phyloP scores from a whole-genome alignment of 2,113 vertebrate species.

The Passer montanus region DNA sequence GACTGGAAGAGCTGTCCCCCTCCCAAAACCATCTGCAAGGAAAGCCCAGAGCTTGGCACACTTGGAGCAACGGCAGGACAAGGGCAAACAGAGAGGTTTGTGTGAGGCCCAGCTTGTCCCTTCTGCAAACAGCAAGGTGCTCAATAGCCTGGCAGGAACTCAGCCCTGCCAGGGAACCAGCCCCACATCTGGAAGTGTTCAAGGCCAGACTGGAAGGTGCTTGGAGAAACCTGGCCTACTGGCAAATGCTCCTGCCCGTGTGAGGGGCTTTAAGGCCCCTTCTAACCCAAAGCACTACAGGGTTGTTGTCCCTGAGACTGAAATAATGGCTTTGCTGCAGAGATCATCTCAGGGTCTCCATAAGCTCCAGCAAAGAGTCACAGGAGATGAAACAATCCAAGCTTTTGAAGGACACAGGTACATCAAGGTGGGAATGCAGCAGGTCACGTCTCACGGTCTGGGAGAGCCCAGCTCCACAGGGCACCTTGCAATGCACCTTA shows the following conservation, averaged over 20 bases:
- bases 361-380: neutral
- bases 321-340: neutral
- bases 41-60: neutral
- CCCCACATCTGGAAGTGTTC: neutral
- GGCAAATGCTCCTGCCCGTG: neutral
- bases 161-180: neutral
- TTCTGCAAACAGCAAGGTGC: rapidly evolving
- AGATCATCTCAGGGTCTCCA: too few relatives aligned
- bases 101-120: rapidly evolving
- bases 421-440: neutral
- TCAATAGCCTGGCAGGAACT: neutral
- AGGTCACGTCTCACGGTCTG: neutral
- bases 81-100: neutral
- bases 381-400: rapidly evolving
- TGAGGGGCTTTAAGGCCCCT: neutral
- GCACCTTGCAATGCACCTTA: neutral
- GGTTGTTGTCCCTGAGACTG: neutral
- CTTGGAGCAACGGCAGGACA: rapidly evolving
- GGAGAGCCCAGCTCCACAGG: neutral
- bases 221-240: neutral
- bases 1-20: constrained; percentile 86
- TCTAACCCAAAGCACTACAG: neutral
- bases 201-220: neutral
- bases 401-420: neutral
- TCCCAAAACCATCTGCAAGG: constrained; percentile 80